A percentile compares a stretch with the other conserved stretches of the same genome.
Conservation (phyloP, 2,113 vertebrate species). For the Bambusicola thoracicus region DNA sequence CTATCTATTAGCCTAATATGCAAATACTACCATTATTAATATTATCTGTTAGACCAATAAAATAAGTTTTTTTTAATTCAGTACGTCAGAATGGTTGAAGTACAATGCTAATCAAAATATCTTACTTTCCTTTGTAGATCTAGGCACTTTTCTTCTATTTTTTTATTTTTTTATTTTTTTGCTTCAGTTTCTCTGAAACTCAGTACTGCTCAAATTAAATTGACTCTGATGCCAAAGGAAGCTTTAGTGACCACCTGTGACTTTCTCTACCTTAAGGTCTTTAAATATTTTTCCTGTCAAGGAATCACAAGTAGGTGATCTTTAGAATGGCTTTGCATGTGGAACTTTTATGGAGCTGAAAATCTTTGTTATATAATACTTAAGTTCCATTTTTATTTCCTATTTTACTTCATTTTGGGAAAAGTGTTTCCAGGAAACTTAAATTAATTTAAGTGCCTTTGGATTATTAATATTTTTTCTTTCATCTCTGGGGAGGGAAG, state of each 20-base stretch:
- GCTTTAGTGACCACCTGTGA: not conserved
- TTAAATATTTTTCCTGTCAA: not conserved
- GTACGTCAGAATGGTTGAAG: not conserved
- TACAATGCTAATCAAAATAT: not conserved
- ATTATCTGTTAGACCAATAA: not conserved
- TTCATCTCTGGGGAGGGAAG: not conserved
- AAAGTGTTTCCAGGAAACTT: not conserved
- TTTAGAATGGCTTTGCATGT: not conserved
- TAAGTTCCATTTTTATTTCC: not conserved
- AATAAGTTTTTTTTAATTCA: not conserved
- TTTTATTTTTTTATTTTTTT: not conserved
- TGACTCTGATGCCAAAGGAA: not conserved
- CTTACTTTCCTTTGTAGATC: not conserved
- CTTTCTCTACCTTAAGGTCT: not conserved
- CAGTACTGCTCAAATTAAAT: not conserved
- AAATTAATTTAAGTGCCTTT: not conserved
- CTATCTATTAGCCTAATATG: not conserved
- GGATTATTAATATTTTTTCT: not conserved
- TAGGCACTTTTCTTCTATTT: not conserved
- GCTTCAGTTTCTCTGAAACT: not conserved
- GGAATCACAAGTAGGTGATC: not conserved
- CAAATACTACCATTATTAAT: not conserved
- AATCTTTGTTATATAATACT: not conserved
- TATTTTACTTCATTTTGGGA: not conserved
- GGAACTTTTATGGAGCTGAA: not conserved